Evolutionary conservation across 2,113 vertebrate species (phyloP).

Genomic region (Peucedramus taeniatus): DNA sequence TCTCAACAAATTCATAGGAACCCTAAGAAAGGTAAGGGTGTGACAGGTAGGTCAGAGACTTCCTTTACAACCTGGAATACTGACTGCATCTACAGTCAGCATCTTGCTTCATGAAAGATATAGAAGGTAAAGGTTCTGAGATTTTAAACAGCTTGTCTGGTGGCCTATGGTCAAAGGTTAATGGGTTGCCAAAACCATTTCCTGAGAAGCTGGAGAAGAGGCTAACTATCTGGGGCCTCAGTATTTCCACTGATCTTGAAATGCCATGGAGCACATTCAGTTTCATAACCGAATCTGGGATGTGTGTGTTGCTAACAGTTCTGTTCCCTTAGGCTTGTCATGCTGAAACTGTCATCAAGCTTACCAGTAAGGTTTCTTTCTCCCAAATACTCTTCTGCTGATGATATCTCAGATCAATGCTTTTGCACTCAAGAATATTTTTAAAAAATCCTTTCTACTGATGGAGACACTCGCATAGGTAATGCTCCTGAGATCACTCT

Average conservation of each 20-base stretch:
- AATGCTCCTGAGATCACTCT: neutral
- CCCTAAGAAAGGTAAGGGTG: neutral
- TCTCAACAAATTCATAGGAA: neutral
- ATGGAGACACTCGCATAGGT: neutral
- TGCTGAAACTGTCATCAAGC: neutral
- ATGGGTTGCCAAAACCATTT: neutral
- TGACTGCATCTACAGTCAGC: neutral
- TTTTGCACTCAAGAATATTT: neutral
- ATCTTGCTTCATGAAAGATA: neutral
- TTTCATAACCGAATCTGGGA: neutral
- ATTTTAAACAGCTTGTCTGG: neutral
- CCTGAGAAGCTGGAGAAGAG: neutral
- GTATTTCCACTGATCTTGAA: neutral
- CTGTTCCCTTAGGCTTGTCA: neutral
- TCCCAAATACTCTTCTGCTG: neutral
- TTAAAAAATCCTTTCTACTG: accelerated
- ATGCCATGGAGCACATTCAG: neutral
- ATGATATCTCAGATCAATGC: neutral
- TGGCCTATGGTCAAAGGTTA: neutral
- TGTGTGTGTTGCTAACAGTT: accelerated
- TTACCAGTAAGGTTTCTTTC: neutral
- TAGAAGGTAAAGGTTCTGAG: neutral
- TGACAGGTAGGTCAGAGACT: neutral
- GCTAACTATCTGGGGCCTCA: neutral
- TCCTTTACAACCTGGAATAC: neutral